Base-by-base conservation (phyloP, 2,888 invertebrate genomes). In the Morpho helenor region DNA sequence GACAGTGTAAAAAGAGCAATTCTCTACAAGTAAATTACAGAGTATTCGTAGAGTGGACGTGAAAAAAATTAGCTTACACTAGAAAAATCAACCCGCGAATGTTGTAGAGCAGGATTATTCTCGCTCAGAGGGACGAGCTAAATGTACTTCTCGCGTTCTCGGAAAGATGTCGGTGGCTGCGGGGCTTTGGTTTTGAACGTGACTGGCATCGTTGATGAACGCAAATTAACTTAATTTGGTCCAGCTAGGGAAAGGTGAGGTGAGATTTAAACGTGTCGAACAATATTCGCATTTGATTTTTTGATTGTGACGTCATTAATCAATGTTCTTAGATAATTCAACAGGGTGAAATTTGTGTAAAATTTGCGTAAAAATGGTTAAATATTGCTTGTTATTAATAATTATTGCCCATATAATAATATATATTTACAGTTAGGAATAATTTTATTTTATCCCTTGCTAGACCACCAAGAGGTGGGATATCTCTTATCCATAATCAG, bases 221-320 rank as follows among this genome's bases (percentile, higher is more conserved):
- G 84, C 84, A 79, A 85, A 85, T 83, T 81, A 74, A 72, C 78
- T 87, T 81, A 83, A 82, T 84, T 83, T 86, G 82, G 76, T 49
- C 40, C 54, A 41, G 31, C 31, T 2, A 31, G 31, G 23, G 31
- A 31, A 31, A 31, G 31, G 31, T 31, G 31, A 31, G 31, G 31
- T 31, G 31, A 31, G 31, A 31, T 56, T 7, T 39, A 42, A 39
- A 39, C 3, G 31, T 31, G 31, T 31, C 5, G 31, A 31, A 31
- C 31, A 31, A 31, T 31, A 31, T 31, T 31, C 5, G 31, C 31
- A 31, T 31, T 31, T 5, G 3, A 31, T 5, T 31, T 31, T 31
- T 31, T 31, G 4, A 3, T 31, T 31, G 31, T 31, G 2, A 31
- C 16, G 31, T 31, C 31, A 31, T 0, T 31, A 31, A 31, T 31